These are phyloP conservation scores for Heliconius eleuchia DNA, from an alignment of 1,140 invertebrate genomes.

Conservation along the genomic window DNA sequence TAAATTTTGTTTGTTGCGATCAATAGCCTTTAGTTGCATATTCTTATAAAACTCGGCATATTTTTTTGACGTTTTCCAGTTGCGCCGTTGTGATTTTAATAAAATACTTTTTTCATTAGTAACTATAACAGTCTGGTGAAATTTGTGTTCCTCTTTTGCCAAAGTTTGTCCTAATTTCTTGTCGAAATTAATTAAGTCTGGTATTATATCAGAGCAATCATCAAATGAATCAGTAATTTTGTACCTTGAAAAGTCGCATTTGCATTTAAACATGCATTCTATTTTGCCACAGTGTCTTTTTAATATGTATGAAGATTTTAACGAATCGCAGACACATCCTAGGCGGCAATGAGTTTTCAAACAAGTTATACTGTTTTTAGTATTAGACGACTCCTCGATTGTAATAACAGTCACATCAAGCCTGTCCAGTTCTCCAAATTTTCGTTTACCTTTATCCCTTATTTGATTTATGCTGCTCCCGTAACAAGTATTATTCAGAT, in stretches of 20 bases:
- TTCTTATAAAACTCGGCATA: conserved; percentile 66
- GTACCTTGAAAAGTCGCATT: conserved; percentile 63
- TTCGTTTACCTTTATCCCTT: conserved; percentile 61
- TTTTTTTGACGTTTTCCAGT: conserved; percentile 65
- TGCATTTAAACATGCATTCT: conserved; percentile 72
- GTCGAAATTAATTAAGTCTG: conserved; percentile 57
- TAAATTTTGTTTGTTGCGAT: conserved; percentile 40
- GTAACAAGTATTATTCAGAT: conserved; percentile 19
- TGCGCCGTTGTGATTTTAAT: conserved; percentile 60
- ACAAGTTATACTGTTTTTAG: conserved; percentile 39
- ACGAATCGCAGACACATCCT: conserved; percentile 68
- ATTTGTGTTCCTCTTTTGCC: conserved; percentile 74
- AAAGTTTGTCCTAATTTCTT: conserved; percentile 54
- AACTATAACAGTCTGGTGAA: conserved; percentile 71
- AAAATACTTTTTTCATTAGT: conserved; percentile 67
- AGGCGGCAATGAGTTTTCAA: conserved; percentile 59
- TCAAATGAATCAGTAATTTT: conserved; percentile 45
- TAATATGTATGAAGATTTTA: conserved; percentile 53
- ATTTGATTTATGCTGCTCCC: conserved; percentile 16
- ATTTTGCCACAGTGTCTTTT: conserved; percentile 65
- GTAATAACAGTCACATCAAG: conserved; percentile 71
- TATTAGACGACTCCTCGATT: conserved; percentile 45
- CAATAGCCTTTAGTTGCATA: conserved; percentile 52
- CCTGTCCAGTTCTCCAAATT: conserved; percentile 62
- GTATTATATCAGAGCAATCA: conserved; percentile 49